Conservation (phyloP, 1,140 invertebrate genomes). For the Bombus confusus region DNA sequence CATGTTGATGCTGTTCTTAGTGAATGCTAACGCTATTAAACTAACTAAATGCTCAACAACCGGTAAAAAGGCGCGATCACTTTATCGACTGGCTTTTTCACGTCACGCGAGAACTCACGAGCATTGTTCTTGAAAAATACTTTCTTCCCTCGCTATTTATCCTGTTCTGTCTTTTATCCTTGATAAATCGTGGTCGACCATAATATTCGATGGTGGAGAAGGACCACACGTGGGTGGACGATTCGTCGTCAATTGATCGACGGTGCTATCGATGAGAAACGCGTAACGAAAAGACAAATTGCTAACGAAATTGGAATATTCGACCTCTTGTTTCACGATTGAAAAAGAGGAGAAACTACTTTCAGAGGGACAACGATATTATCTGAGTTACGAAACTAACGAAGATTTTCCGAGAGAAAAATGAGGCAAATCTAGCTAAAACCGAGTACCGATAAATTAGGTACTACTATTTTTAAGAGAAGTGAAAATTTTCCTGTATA, state of each 20-base stretch:
- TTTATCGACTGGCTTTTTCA: not conserved
- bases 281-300: constrained; percentile 25
- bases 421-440: no score
- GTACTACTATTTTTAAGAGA: no score
- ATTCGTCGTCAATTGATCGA: not conserved
- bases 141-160: not conserved
- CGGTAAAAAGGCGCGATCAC: no score
- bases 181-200: constrained; percentile 18
- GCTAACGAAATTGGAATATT: not conserved
- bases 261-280: constrained; percentile 22
- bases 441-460: no score
- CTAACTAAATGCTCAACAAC: not conserved
- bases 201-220: not conserved
- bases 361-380: not conserved
- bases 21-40: not conserved
- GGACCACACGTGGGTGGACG: not conserved
- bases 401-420: not conserved
- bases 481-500: no score
- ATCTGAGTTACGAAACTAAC: not conserved
- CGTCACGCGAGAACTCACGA: not conserved
- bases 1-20: no score
- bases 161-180: not conserved
- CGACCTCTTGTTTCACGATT: not conserved
- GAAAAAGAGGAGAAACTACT: not conserved
- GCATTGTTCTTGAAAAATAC: constrained; percentile 15